Evolutionary conservation across 1,140 invertebrate species (phyloP), one percentile per base, ranked within the genome.

Genomic region (Rhopalosiphum padi): DNA sequence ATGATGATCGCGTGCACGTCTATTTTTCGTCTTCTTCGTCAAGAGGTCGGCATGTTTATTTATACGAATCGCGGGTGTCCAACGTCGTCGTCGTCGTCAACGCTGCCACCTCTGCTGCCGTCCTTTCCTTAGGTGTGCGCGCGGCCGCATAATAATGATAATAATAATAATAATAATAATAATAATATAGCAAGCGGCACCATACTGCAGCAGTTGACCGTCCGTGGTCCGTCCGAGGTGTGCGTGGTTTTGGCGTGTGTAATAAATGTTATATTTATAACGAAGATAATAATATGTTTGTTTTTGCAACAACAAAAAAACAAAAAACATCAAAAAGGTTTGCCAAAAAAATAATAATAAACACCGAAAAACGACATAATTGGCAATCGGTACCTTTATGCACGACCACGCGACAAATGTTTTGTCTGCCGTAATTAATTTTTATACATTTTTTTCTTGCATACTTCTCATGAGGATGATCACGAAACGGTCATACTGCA

Each of bases 231-330:
- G 37, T 3, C 15, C 48, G 48, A 89, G 48, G 88, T 37, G 35
- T 55, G 87, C 87, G n/a, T 46, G 43, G 91, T 92, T 82, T 92
- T 51, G 77, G 91, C 77, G 77, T 92, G 91, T 55, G 91, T 85
- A 85, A 92, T 92, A 92, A 51, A 85, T 53, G 91, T 93, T 55
- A 43, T 93, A 93, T 93, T 93, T 86, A 93, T 93, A 93, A 93
- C 82, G 77, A 18, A 60, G 30, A 77, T 82, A 82, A 92, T 92
- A 92, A 92, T 92, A 83, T 51, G 77, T 92, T 92, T 92, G 91
- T 83, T 93, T 93, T 93, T 43, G 91, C 91, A 85, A 93, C 91
- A 86, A 53, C 91, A 30, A n/a, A 48, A 46, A 90, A 68, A 48
- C 11, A 60, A 41, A 92, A 60, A 90, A 55, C 53, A 60, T 51